phyloP scores from a whole-genome alignment of 1,140 invertebrate genomes.

The Cydia amplana region DNA sequence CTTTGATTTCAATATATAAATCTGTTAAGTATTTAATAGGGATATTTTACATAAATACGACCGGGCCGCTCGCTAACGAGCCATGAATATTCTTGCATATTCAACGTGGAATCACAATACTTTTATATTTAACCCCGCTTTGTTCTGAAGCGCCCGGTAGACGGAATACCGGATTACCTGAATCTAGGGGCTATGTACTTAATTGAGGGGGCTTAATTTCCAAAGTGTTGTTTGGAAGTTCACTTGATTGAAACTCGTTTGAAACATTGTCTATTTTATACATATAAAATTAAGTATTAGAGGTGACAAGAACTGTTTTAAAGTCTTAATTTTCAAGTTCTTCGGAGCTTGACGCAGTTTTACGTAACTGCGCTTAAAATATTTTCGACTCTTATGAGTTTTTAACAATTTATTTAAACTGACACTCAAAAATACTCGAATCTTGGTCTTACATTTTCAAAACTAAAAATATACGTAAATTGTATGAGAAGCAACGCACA shows the following conservation, averaged over 20 bases:
- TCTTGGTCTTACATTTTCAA: no score
- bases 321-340: no score
- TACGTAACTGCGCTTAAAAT: no score
- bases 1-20: conserved; percentile 36
- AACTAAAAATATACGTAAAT: no score
- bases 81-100: conserved; percentile 72
- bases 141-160: conserved; percentile 13
- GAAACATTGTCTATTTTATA: no score
- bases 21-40: conserved; percentile 49
- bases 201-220: background rate
- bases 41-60: conserved; percentile 60
- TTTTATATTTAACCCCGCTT: conserved; percentile 50
- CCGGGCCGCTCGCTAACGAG: conserved; percentile 59
- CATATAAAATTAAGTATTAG: no score
- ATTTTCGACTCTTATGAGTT: no score
- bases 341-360: no score
- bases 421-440: no score
- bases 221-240: background rate
- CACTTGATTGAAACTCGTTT: background rate
- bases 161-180: conserved; percentile 17
- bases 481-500: no score
- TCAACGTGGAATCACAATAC: conserved; percentile 69
- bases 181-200: conserved; percentile 7
- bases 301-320: no score
- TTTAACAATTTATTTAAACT: no score